Percentiles rank a stretch among this genome's conserved stretches.
phyloP scores from a whole-genome alignment of 2,113 vertebrate species.

The Himantopus leucocephalus region DNA sequence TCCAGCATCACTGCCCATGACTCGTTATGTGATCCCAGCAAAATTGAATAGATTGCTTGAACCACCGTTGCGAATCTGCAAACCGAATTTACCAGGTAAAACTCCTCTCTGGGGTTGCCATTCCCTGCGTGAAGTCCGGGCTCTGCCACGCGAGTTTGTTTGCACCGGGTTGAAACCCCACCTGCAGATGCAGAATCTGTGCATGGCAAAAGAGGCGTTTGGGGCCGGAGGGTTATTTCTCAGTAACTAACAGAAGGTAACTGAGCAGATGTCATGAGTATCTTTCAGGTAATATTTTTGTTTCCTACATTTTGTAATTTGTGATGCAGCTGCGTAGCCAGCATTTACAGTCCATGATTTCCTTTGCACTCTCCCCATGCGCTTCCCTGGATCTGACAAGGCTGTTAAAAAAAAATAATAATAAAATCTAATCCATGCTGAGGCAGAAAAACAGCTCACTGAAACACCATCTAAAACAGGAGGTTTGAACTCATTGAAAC shows the following conservation, averaged over 20 bases:
- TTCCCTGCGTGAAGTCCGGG: background rate
- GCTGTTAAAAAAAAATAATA: background rate
- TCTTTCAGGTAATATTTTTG: background rate
- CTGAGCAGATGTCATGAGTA: background rate
- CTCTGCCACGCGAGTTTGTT: accelerated
- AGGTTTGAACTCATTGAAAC: slow-evolving; percentile 55
- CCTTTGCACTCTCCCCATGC: background rate
- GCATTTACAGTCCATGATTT: background rate
- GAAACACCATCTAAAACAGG: slow-evolving; percentile 51
- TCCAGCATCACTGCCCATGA: background rate
- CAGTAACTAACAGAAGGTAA: too few relatives aligned
- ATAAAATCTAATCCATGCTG: background rate
- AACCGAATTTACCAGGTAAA: background rate
- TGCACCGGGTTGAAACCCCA: background rate
- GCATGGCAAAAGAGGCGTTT: accelerated
- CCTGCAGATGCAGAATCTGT: background rate
- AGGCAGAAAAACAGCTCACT: slow-evolving; percentile 36
- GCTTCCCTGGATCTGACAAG: background rate
- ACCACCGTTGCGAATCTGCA: background rate
- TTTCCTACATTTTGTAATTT: background rate
- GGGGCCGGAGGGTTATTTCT: background rate
- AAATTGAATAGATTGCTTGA: background rate
- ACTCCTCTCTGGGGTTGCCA: background rate
- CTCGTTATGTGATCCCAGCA: background rate
- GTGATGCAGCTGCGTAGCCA: accelerated